Evolutionary conservation across 2,888 invertebrate genomes (phyloP).

Genomic region (Acholoe squamosa): DNA sequence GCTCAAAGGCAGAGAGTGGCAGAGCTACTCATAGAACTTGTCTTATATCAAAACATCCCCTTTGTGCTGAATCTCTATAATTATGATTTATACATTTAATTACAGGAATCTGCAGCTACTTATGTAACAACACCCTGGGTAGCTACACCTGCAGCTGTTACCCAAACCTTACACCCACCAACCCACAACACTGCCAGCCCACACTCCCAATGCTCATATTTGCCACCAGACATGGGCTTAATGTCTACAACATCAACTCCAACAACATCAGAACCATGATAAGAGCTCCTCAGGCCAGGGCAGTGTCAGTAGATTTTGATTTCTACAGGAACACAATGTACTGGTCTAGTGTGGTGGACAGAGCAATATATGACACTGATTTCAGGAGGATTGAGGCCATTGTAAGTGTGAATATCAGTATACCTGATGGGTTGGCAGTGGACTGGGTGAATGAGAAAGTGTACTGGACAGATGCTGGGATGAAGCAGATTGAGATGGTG

Average conservation of each 20-base stretch:
- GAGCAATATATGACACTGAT: not conserved
- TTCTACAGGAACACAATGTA: not conserved
- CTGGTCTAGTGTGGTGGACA: not conserved
- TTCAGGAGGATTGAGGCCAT: not conserved
- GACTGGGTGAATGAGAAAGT: slow-evolving; percentile 84
- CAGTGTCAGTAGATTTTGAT: slow-evolving; percentile 1
- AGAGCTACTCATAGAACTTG: no score
- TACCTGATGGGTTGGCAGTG: slow-evolving; percentile 82
- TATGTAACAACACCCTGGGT: not conserved
- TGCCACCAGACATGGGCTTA: not conserved
- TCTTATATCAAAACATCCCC: no score
- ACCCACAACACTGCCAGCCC: not conserved
- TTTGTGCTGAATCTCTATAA: no score
- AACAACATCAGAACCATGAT: not conserved
- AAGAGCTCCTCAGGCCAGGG: not conserved
- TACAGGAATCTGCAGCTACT: not conserved
- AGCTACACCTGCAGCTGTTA: not conserved
- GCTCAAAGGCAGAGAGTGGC: no score
- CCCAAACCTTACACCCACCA: not conserved
- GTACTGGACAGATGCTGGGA: slow-evolving; percentile 84
- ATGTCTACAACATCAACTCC: not conserved
- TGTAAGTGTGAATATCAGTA: slow-evolving; percentile 54
- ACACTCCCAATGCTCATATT: not conserved
- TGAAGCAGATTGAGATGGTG: slow-evolving; percentile 83
- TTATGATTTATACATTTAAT: not conserved